Evolutionary conservation across 64 coral and sea anemone genomes (phyloP).

Genomic region (Montipora efflorescens): DNA sequence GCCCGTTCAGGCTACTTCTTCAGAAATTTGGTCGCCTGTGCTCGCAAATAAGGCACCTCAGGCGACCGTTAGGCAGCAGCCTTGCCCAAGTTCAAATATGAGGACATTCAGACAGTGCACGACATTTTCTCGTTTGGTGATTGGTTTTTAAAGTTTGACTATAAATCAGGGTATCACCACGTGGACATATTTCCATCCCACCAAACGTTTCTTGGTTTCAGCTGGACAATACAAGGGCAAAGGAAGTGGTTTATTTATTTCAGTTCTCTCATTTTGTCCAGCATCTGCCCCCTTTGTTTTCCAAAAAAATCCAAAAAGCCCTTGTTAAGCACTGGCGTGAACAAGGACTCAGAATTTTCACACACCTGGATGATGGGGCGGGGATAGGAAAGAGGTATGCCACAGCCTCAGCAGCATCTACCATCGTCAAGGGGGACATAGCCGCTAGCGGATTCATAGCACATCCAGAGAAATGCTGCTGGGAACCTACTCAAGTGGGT

Average conservation of each 20-base stretch:
- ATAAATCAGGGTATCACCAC: background rate
- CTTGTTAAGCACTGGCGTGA: background rate
- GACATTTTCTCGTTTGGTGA: background rate
- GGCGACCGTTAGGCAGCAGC: no score
- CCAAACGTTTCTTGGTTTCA: background rate
- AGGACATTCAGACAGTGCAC: background rate
- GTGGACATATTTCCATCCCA: background rate
- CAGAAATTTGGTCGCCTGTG: no score
- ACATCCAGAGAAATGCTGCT: background rate
- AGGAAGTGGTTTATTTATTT: background rate
- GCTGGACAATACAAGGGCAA: background rate
- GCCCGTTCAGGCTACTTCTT: no score
- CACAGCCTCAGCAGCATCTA: background rate
- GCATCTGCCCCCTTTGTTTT: background rate
- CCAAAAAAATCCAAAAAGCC: background rate
- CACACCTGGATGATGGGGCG: background rate
- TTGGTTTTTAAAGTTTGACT: background rate
- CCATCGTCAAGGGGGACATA: background rate
- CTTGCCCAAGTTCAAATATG: background rate
- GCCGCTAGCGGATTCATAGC: background rate
- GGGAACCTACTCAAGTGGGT: background rate
- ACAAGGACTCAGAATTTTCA: background rate
- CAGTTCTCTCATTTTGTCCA: background rate
- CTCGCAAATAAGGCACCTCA: no score
- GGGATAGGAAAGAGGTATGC: no score